Evolutionary conservation across 2,797 vertebrate species (phyloP), one percentile per base, ranked within the genome.

Genomic region (Poecilia velifera): DNA sequence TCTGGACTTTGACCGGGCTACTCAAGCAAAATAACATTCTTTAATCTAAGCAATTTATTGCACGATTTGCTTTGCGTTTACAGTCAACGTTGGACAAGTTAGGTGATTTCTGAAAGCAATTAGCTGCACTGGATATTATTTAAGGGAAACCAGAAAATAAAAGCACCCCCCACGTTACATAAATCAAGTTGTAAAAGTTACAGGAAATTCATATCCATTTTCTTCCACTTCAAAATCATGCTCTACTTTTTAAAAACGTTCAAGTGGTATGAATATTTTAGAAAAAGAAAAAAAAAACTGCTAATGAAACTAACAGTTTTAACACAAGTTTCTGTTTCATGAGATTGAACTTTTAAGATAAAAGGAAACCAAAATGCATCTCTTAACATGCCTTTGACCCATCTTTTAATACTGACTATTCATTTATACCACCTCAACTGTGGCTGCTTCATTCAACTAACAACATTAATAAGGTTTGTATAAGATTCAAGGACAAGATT

Each of bases 351-450:
- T 74, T 68, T 1, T 5, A 74, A 62, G 22, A 51, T 49, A 73
- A 76, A 77, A 86, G 49, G 78, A 45, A 47, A 76, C 55, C 82
- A 84, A 76, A 80, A 87, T 31, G 41, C 72, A 73, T 83, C 76
- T 87, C 51, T 85, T 79, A 85, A 88, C 80, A 86, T 84, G 59
- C 41, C 74, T 85, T 86, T 82, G 25, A 84, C 78, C 51, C 83
- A 89, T 89, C 78, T 89, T 81, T 71, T 88, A 89, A 91, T 92
- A 94, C 92, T 91, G 93, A 92, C 90, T 88, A 90, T 94, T 93
- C 86, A 92, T 94, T 93, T 92, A 83, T 25, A 74, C 55, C 31
- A 85, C 84, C 90, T 94, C 90, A 85, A 88, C 85, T 84, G 83
- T 77, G 78, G 78, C 86, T 80, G 85, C 87, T 87, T 93, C 90